Conservation (phyloP, 2,888 invertebrate genomes). For the Cepaea hortensis region DNA sequence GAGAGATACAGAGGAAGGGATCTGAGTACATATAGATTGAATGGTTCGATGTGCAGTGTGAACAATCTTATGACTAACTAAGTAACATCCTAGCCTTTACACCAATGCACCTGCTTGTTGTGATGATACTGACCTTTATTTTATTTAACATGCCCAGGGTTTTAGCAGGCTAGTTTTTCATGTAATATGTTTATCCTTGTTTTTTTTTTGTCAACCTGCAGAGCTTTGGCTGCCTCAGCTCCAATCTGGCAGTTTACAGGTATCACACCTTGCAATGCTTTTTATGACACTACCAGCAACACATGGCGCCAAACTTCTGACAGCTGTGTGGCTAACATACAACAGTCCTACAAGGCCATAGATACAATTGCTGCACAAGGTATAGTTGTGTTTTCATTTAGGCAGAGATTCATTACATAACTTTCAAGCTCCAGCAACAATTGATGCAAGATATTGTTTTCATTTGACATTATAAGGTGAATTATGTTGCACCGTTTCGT, state of each 20-base stretch:
- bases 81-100: no score
- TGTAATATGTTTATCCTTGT: neutral
- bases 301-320: constrained; percentile 81
- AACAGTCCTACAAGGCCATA: constrained; percentile 76
- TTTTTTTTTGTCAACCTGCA: constrained; percentile 63
- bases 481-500: no score
- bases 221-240: constrained; percentile 94
- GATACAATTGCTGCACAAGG: constrained; percentile 55
- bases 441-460: no score
- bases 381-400: neutral
- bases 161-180: neutral
- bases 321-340: constrained; percentile 85
- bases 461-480: no score
- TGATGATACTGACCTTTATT: no score
- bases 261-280: constrained; percentile 87
- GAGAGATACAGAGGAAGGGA: no score
- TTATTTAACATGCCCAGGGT: no score
- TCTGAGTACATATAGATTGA: no score
- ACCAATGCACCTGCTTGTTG: no score
- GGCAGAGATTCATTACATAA: neutral
- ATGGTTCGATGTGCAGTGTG: no score
- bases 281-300: constrained; percentile 86
- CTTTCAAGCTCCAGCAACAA: no score
- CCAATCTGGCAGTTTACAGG: constrained; percentile 91
- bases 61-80: no score